A percentile compares a stretch with the other conserved stretches of the same genome.
These are phyloP conservation scores for Elaeidobius kamerunicus DNA, from an alignment of 2,888 invertebrate genomes.

Conservation along the genomic window DNA sequence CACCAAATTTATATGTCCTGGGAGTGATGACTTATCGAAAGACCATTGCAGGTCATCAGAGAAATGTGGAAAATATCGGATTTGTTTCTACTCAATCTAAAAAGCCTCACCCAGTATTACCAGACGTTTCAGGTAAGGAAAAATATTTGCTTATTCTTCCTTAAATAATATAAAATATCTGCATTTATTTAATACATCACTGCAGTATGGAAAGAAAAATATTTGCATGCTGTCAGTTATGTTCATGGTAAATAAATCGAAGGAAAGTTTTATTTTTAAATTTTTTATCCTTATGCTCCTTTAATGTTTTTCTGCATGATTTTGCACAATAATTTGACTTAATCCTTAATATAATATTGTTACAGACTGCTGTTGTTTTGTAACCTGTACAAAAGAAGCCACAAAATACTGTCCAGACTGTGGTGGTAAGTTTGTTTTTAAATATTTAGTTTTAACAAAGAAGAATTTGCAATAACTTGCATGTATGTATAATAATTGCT, in stretches of 20 bases:
- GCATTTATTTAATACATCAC: background rate
- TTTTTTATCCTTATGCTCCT: background rate
- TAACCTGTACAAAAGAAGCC: slow-evolving; percentile 38
- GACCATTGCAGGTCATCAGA: slow-evolving; percentile 14
- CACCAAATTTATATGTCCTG: slow-evolving; percentile 47
- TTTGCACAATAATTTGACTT: background rate
- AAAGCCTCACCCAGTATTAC: background rate
- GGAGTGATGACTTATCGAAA: slow-evolving; percentile 39
- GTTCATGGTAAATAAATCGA: background rate
- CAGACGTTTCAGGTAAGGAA: slow-evolving; percentile 8
- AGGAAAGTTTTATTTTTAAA: slow-evolving; percentile 2
- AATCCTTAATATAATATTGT: slow-evolving; percentile 18
- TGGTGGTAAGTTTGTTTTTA: slow-evolving; percentile 33
- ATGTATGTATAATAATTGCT: background rate
- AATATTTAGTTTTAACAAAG: background rate
- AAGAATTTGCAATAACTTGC: background rate
- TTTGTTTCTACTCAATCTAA: slow-evolving; percentile 14
- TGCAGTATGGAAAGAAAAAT: slow-evolving; percentile 2
- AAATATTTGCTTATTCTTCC: background rate
- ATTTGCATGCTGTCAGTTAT: background rate
- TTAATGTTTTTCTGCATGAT: too few species aligned
- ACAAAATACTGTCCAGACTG: slow-evolving; percentile 42
- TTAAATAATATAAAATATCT: background rate
- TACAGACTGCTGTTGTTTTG: slow-evolving; percentile 37
- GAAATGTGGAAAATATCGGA: slow-evolving; percentile 14